Evolutionary conservation across 2,113 vertebrate species (phyloP).

Genomic region (Mormoops blainvillei): DNA sequence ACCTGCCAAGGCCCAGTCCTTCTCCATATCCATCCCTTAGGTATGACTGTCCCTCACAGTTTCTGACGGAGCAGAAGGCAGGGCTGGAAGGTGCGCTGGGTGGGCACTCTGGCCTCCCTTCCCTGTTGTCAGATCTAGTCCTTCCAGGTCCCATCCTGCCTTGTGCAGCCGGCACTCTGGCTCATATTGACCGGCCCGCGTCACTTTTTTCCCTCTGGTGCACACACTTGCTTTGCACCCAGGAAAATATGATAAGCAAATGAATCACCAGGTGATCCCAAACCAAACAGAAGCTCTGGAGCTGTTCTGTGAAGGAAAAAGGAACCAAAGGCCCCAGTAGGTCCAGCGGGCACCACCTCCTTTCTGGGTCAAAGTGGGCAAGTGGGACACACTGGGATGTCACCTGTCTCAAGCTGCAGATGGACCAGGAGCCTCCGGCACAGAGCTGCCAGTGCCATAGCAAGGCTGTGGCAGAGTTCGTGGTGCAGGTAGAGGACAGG

Average conservation of each 20-base stretch:
- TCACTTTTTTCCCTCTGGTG: neutral
- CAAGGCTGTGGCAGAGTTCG: neutral
- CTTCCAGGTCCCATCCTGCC: neutral
- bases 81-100: neutral
- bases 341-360: neutral
- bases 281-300: neutral
- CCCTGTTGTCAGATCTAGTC: neutral
- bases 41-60: neutral
- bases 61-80: neutral
- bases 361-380: neutral
- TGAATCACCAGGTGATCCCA: neutral
- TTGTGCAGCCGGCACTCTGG: neutral
- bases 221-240: neutral
- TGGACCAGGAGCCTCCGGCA: neutral
- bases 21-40: neutral
- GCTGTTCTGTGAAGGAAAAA: neutral
- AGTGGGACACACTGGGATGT: neutral
- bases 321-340: neutral
- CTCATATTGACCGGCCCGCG: neutral
- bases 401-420: neutral
- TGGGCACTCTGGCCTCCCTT: neutral
- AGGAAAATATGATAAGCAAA: slow-evolving; percentile 19
- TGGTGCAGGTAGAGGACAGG: neutral
- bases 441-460: neutral
- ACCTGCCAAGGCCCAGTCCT: neutral